A percentile compares a stretch with the other conserved stretches of the same genome.
phyloP scores from a whole-genome alignment of 2,888 invertebrate species.

The Pedicia rivosa region DNA sequence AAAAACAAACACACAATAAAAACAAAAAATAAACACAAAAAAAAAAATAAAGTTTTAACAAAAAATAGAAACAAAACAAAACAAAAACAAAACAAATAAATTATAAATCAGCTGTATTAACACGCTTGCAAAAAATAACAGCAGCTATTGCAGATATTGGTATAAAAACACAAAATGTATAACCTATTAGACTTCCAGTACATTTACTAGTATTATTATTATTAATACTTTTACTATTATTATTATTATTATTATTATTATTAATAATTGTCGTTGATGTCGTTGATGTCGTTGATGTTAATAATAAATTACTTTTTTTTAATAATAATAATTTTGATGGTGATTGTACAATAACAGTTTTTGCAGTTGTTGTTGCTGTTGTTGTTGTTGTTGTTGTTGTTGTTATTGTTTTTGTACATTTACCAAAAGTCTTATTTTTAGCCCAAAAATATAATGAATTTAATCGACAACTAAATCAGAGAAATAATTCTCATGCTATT shows the following conservation, averaged over 20 bases:
- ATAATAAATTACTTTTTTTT: constrained; percentile 6
- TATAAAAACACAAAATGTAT: constrained; percentile 3
- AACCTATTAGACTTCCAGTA: constrained; percentile 5
- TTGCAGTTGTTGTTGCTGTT: constrained; percentile 7
- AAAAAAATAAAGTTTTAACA: too few relatives aligned
- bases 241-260: constrained; percentile 4
- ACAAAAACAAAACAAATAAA: too few relatives aligned
- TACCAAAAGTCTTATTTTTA: constrained; percentile 5
- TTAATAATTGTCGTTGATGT: constrained; percentile 7
- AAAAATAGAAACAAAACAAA: too few relatives aligned
- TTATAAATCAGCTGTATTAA: background rate
- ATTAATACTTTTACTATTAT: constrained; percentile 1
- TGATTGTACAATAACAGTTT: constrained; percentile 4
- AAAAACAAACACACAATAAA: too few relatives aligned
- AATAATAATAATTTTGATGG: constrained; percentile 4
- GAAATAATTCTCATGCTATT: constrained; percentile 35
- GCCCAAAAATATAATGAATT: constrained; percentile 6
- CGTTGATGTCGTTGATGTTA: constrained; percentile 6
- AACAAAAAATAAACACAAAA: too few relatives aligned
- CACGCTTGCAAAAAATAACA: constrained; percentile 2
- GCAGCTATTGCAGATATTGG: constrained; percentile 3
- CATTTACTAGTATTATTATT: constrained; percentile 2
- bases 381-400: constrained; percentile 1
- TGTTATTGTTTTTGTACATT: constrained; percentile 1
- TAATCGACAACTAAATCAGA: constrained; percentile 31